A percentile compares a stretch with the other conserved stretches of the same genome.
phyloP scores from a whole-genome alignment of 1,140 invertebrate species.

The honey bee (Apis mellifera) region Amel_HAv3.1 CM009944.2:9037001-9037500 shows the following conservation, averaged over 20 bases:
- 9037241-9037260: conserved; percentile 2
- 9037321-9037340: conserved; percentile 87
- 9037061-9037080: conserved; percentile 28
- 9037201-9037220: conserved; percentile 68
- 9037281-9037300: conserved; percentile 97
- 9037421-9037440: not conserved
- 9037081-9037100: conserved; percentile 25
- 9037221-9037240: conserved; percentile 23
- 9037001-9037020: not conserved
- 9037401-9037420: not conserved
- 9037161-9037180: conserved; percentile 95
- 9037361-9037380: conserved; percentile 89
- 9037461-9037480: conserved; percentile 92
- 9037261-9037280: conserved; percentile 92
- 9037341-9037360: conserved; percentile 93
- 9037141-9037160: conserved; percentile 76
- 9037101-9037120: conserved; percentile 17
- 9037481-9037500: conserved; percentile 95
- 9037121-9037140: conserved; percentile 22
- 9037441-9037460: conserved; percentile 88
- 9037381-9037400: conserved; percentile 34
- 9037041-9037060: conserved; percentile 29
- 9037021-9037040: conserved; percentile 4
- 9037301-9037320: conserved; percentile 89
- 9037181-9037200: conserved; percentile 92